Conservation (phyloP, 2,113 vertebrate genomes). For the Synodontis membranacea region DNA sequence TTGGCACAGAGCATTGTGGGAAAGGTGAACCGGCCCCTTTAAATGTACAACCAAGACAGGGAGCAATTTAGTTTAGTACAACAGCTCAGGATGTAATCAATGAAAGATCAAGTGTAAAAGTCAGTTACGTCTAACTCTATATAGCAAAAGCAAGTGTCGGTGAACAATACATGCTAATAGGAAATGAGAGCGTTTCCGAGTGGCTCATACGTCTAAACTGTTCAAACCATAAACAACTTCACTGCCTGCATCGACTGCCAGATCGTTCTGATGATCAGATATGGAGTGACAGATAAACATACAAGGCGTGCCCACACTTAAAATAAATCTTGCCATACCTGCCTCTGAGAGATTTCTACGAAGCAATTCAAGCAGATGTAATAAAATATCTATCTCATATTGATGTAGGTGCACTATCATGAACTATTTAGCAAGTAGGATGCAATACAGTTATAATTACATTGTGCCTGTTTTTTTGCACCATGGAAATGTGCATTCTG, state of each 20-base stretch:
- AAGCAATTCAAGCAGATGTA: neutral
- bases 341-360: neutral
- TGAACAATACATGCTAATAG: neutral
- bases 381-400: neutral
- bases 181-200: neutral
- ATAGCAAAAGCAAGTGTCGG: neutral
- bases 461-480: neutral
- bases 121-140: neutral
- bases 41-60: neutral
- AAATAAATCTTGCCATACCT: neutral
- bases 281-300: slow-evolving; percentile 4
- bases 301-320: neutral
- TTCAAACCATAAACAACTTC: neutral
- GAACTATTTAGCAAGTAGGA: neutral
- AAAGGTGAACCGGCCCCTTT: no score
- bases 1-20: no score
- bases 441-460: neutral
- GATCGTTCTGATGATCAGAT: neutral
- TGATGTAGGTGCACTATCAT: neutral
- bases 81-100: neutral
- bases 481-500: neutral
- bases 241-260: neutral
- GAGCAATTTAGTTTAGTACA: neutral
- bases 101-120: neutral
- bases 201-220: neutral